Evolutionary conservation across 2,113 vertebrate genomes (phyloP).

Genomic region (Erpornis zantholeuca): DNA sequence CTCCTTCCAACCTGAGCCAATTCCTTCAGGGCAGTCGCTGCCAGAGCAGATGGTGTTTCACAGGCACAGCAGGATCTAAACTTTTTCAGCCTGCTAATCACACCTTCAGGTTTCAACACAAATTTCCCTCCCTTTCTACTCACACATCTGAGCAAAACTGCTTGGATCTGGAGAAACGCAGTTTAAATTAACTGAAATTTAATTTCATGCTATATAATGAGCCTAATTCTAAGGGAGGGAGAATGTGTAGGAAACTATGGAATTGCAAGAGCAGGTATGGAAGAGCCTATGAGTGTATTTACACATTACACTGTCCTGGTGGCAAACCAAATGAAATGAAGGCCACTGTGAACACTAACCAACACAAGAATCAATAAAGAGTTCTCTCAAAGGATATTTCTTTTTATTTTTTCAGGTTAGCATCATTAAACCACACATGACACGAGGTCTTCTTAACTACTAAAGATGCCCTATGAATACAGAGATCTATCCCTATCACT

Average conservation of each 20-base stretch:
- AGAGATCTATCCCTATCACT: not conserved
- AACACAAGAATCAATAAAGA: not conserved
- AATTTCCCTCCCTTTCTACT: not conserved
- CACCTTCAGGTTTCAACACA: not conserved
- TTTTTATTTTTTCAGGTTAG: not conserved
- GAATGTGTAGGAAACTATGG: not conserved
- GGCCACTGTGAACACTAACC: not conserved
- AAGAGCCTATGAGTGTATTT: not conserved
- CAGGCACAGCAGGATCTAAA: not conserved
- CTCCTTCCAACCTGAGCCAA: not conserved
- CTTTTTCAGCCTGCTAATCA: not conserved
- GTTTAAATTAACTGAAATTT: not conserved
- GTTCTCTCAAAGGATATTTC: not conserved
- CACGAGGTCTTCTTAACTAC: not conserved
- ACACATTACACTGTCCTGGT: not conserved
- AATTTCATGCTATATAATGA: not conserved
- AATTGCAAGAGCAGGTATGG: not conserved
- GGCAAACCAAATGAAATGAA: not conserved
- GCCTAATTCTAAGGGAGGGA: not conserved
- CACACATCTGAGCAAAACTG: not conserved
- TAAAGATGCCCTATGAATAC: not conserved
- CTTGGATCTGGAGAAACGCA: not conserved
- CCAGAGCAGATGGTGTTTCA: constrained; percentile 14
- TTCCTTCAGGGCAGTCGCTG: not conserved
- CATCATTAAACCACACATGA: not conserved